Evolutionary conservation across 2,113 vertebrate genomes (phyloP).

Genomic region (Cyanoramphus novaezelandiae): DNA sequence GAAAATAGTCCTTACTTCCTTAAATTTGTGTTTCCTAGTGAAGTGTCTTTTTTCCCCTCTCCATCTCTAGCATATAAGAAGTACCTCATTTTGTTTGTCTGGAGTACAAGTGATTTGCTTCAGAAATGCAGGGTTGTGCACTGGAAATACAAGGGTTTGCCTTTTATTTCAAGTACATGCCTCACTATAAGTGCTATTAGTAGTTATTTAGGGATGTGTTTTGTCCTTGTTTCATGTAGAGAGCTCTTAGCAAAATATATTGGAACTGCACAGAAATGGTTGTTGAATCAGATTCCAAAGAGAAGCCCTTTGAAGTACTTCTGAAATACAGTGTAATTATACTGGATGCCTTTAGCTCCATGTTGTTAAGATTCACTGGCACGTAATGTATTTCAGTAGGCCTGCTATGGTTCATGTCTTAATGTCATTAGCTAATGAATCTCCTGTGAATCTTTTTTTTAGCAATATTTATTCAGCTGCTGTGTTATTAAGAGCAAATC

Average conservation of each 20-base stretch:
- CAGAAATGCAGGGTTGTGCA: neutral
- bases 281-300: neutral
- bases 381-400: neutral
- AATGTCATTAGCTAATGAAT: slow-evolving; percentile 13
- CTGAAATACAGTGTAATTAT: neutral
- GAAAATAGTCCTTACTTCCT: neutral
- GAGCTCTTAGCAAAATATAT: neutral
- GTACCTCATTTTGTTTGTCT: neutral
- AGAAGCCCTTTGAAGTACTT: neutral
- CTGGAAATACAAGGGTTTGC: neutral
- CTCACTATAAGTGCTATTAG: neutral
- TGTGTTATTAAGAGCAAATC: slow-evolving; percentile 17
- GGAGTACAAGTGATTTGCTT: neutral
- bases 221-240: neutral
- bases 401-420: neutral
- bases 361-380: neutral
- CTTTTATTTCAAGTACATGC: neutral
- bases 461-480: slow-evolving; percentile 25
- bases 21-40: neutral
- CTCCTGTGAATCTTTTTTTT: neutral
- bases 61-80: neutral
- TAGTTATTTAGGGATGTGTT: neutral
- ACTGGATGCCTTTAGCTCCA: neutral
- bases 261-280: neutral
- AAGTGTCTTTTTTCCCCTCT: neutral